Percentiles rank a stretch among this genome's conserved stretches.
Conservation (phyloP, 2,113 vertebrate species). For the Hemicordylus capensis region DNA sequence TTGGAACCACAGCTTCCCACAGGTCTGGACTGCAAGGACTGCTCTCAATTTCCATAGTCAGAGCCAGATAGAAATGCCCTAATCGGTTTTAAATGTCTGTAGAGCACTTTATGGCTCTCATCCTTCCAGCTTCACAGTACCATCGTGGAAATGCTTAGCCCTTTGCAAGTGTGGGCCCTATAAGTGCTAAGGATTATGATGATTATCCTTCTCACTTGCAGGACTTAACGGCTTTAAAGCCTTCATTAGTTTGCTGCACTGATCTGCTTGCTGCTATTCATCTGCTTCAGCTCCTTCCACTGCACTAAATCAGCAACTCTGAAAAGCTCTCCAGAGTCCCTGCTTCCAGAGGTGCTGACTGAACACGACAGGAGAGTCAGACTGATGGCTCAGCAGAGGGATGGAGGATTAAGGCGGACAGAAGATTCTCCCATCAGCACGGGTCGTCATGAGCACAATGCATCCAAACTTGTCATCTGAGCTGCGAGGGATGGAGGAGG, state of each 20-base stretch:
- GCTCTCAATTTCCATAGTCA: not conserved
- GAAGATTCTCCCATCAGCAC: not conserved
- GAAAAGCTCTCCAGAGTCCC: slow-evolving; percentile 11
- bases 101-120: not conserved
- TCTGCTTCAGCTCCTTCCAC: slow-evolving; percentile 17
- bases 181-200: not conserved
- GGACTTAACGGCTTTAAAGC: slow-evolving; percentile 22
- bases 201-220: slow-evolving; percentile 22
- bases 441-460: slow-evolving; percentile 16
- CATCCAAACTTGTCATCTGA: not conserved
- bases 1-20: no score
- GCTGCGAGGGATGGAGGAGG: not conserved
- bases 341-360: slow-evolving; percentile 22
- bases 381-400: slow-evolving; percentile 11
- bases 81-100: not conserved
- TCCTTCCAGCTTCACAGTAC: not conserved
- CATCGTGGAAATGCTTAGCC: not conserved
- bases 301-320: slow-evolving; percentile 32
- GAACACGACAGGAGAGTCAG: not conserved
- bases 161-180: not conserved
- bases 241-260: slow-evolving; percentile 25
- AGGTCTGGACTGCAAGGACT: not conserved
- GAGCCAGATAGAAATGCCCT: not conserved
- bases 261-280: slow-evolving; percentile 12
- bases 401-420: slow-evolving; percentile 29